A percentile compares a stretch with the other conserved stretches of the same genome.
Conservation (phyloP, 2,113 vertebrate genomes). For the Grammomys dolichurus region DNA sequence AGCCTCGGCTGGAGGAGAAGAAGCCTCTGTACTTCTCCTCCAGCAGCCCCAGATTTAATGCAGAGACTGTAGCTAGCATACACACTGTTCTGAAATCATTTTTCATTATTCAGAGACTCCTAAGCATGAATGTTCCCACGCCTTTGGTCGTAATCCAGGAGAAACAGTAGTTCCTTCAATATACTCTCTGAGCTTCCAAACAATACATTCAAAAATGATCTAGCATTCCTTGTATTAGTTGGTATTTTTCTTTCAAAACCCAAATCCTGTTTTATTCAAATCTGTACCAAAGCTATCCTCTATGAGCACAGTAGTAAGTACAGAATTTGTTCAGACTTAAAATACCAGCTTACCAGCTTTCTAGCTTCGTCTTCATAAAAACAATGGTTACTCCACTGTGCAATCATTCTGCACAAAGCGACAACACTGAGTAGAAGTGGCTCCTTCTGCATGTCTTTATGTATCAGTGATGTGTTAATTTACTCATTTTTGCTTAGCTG, state of each 20-base stretch:
- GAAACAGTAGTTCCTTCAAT: constrained; percentile 26
- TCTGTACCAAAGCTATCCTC: neutral
- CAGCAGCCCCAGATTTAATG: neutral
- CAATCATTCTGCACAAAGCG: neutral
- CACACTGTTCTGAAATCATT: neutral
- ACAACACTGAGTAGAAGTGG: neutral
- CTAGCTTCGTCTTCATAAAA: neutral
- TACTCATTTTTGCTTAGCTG: constrained; percentile 3
- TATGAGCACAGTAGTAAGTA: neutral
- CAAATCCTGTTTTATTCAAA: constrained; percentile 58
- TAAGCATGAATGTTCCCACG: neutral
- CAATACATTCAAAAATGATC: neutral
- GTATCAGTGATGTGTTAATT: neutral
- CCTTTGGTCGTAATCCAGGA: neutral
- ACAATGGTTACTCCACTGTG: neutral
- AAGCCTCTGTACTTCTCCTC: neutral
- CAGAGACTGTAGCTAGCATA: neutral
- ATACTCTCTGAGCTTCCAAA: constrained; percentile 26
- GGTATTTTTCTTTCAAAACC: constrained; percentile 35
- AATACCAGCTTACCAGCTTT: neutral
- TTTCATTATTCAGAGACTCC: neutral
- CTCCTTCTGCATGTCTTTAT: neutral
- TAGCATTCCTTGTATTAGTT: neutral
- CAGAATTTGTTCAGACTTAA: constrained; percentile 20
- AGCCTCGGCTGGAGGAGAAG: neutral